Evolutionary conservation across 2,113 vertebrate genomes (phyloP).

Genomic region (Austrofundulus limnaeus): DNA sequence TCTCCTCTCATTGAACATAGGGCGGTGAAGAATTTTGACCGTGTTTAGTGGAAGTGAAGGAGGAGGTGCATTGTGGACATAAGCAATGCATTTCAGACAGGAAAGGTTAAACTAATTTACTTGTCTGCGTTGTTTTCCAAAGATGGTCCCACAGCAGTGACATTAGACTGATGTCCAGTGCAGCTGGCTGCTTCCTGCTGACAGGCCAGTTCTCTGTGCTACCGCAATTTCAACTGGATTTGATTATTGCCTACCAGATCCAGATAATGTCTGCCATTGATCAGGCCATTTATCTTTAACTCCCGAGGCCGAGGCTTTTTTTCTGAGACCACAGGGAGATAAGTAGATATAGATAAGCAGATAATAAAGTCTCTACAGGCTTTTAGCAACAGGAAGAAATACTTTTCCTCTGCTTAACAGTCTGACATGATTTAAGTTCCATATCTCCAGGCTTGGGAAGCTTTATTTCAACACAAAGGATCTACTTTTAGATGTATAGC

Average conservation of each 20-base stretch:
- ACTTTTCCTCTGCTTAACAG: conserved; percentile 28
- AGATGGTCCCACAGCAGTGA: conserved; percentile 44
- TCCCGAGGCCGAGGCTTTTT: conserved; percentile 54
- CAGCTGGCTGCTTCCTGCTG: conserved; percentile 47
- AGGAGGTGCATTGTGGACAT: conserved; percentile 53
- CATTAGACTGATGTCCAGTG: conserved; percentile 50
- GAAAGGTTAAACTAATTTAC: conserved; percentile 78
- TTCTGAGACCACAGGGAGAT: conserved; percentile 64
- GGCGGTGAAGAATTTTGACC: background rate
- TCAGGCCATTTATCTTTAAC: conserved; percentile 73
- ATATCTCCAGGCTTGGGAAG: conserved; percentile 52
- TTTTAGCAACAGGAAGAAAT: conserved; percentile 68
- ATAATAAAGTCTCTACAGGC: conserved; percentile 68
- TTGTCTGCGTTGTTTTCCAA: conserved; percentile 69
- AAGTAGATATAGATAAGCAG: conserved; percentile 65
- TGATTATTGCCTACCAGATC: conserved; percentile 74
- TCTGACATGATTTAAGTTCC: conserved; percentile 56
- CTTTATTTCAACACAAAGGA: conserved; percentile 48
- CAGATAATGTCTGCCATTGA: conserved; percentile 75
- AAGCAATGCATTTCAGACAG: conserved; percentile 55
- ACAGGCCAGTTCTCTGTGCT: conserved; percentile 54
- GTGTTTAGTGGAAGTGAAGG: background rate
- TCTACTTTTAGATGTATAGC: conserved; percentile 48
- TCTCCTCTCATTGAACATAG: conserved; percentile 42
- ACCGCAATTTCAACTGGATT: conserved; percentile 61